These are phyloP conservation scores for Bicyclus anynana DNA, from an alignment of 1,140 invertebrate genomes.

Conservation along the genomic window DNA sequence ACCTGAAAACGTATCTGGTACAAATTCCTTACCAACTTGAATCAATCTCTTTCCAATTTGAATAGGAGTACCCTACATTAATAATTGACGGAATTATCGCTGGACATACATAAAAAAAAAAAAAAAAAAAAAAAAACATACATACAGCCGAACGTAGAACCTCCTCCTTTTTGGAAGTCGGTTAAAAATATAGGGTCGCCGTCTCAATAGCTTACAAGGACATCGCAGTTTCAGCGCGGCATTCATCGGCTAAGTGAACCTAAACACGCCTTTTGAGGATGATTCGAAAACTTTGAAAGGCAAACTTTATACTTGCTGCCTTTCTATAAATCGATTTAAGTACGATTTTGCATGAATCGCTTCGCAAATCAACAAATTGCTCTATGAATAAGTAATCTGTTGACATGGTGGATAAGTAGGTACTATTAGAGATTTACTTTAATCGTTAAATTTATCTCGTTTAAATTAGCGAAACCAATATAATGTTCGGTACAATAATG, in stretches of 20 bases:
- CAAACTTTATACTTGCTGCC: conserved; percentile 31
- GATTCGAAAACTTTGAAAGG: conserved; percentile 54
- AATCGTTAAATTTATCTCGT: too few species aligned
- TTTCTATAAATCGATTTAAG: conserved; percentile 4
- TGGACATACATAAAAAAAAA: too few species aligned
- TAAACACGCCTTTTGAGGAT: conserved; percentile 48
- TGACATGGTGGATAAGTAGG: not conserved
- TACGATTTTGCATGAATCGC: conserved; percentile 4
- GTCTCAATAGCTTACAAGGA: conserved; percentile 45
- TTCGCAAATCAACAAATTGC: not conserved
- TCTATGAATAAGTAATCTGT: not conserved
- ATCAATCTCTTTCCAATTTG: conserved; percentile 26
- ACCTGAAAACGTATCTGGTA: conserved; percentile 9
- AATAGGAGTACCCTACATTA: conserved; percentile 36
- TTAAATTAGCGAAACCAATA: too few species aligned
- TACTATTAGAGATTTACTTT: too few species aligned
- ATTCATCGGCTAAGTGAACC: conserved; percentile 71
- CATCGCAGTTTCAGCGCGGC: conserved; percentile 38
- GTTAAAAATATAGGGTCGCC: conserved; percentile 57
- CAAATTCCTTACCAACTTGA: conserved; percentile 20
- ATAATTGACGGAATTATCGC: too few species aligned
- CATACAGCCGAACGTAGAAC: too few species aligned
- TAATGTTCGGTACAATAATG: too few species aligned
- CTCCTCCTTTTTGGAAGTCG: too few species aligned
- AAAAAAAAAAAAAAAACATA: too few species aligned